phyloP scores from a whole-genome alignment of 2,888 invertebrate species.

The Caenorhabditis japonica region DNA sequence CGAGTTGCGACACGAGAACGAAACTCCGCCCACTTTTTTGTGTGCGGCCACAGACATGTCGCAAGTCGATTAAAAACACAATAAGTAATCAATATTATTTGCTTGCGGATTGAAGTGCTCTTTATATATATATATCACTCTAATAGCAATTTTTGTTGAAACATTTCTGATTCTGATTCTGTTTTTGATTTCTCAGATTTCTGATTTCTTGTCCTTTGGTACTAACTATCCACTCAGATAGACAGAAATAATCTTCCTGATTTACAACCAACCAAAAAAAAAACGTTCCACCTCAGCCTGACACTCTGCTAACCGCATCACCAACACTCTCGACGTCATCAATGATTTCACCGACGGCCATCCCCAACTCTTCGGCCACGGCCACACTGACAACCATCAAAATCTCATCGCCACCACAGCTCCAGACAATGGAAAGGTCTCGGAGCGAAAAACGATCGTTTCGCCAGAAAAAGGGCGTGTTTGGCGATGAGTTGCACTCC shows the following conservation, averaged over 20 bases:
- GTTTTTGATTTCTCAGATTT: slow-evolving; percentile 2
- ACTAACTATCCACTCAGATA: slow-evolving; percentile 32
- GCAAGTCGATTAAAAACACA: too few species aligned
- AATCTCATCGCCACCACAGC: slow-evolving; percentile 34
- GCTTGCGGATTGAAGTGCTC: too few species aligned
- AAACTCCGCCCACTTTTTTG: too few species aligned
- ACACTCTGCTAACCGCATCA: slow-evolving; percentile 47
- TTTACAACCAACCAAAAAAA: not conserved
- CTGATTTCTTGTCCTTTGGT: slow-evolving; percentile 12
- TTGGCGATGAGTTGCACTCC: slow-evolving; percentile 62
- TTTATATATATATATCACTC: too few species aligned
- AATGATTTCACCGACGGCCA: not conserved
- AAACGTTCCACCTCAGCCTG: slow-evolving; percentile 27
- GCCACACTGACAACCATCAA: slow-evolving; percentile 10
- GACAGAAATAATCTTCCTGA: too few species aligned
- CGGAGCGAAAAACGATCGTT: slow-evolving; percentile 72
- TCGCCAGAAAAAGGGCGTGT: slow-evolving; percentile 58
- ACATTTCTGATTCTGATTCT: not conserved
- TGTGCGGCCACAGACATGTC: too few species aligned
- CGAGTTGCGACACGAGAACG: too few species aligned
- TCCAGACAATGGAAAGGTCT: slow-evolving; percentile 45
- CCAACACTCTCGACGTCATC: slow-evolving; percentile 31
- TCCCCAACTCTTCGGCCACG: not conserved
- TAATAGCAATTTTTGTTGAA: too few species aligned
- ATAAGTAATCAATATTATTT: slow-evolving; percentile 1